Evolutionary conservation across 2,888 invertebrate genomes (phyloP), one percentile per base, ranked within the genome.

Genomic region (Eristalis tenax): DNA sequence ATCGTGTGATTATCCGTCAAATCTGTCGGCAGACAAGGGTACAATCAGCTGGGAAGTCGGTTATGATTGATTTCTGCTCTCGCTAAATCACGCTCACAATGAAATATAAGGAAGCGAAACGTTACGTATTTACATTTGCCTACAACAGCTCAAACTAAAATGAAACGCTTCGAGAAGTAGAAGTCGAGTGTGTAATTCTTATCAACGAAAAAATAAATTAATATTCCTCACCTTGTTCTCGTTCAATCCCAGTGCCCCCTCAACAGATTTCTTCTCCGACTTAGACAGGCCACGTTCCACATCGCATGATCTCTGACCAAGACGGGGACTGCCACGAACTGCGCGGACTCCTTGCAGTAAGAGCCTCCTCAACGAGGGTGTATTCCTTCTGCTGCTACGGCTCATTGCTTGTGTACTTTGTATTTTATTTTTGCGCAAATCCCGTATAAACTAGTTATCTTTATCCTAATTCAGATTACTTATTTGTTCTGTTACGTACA

Each of bases 251-350:
- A 88, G 81, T 83, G 83, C 85, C 71, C 88, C 78, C 65, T 87
- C 89, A 65, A 77, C 70, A 38, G 83, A 75, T 83, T 88, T 89
- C 63, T 85, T 89, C 50, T 89, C 89, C 61, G 85, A 85, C 23
- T 87, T 88, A 2, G 83, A 84, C 43, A 83, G 75, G 26, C 89
- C 90, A 65, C 89, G 89, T 80, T 90, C 90, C 23, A 89, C 89
- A 88, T 90, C 90, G 86, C 90, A 90, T 70, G 89, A 82, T 80
- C 90, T 80, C 81, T 89, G 89, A 11, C 89, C 89, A 11, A 90
- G 82, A n/a, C 89, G 89, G 57, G 89, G 89, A 81, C 90, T 90
- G 11, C 89, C 90, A 23, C 90, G 89, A 26, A 89, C 89, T 64
- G 89, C 89, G 15, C 90, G 74, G 83, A 88, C 71, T 89, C 90